A percentile compares a stretch with the other conserved stretches of the same genome.
These are phyloP conservation scores for Spisula solida DNA, from an alignment of 2,888 invertebrate species.

Conservation along the genomic window DNA sequence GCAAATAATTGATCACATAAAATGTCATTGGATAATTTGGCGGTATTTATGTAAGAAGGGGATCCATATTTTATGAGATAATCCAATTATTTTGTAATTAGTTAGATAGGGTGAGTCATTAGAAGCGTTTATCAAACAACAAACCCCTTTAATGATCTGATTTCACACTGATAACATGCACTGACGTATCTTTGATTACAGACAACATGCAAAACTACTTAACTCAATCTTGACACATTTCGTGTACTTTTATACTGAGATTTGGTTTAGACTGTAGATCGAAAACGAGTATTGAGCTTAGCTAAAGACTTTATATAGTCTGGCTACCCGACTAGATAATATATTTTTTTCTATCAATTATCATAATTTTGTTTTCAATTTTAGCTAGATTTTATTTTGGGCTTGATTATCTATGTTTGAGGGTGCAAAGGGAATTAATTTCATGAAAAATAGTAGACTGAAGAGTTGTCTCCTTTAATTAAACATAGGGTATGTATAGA, in stretches of 20 bases:
- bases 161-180: neutral
- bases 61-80: constrained; percentile 8
- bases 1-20: neutral
- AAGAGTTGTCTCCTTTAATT: too few species aligned
- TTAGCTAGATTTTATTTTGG: too few species aligned
- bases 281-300: too few species aligned
- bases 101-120: constrained; percentile 8
- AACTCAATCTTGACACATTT: neutral
- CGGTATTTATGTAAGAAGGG: neutral
- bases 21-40: neutral
- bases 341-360: too few species aligned
- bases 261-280: too few species aligned
- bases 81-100: constrained; percentile 7
- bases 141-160: neutral
- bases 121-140: neutral
- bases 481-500: too few species aligned
- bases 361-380: too few species aligned
- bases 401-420: too few species aligned
- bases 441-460: too few species aligned
- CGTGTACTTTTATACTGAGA: neutral
- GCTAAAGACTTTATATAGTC: too few species aligned
- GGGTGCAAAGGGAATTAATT: too few species aligned
- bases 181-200: neutral
- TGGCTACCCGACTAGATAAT: too few species aligned
- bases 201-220: neutral